phyloP scores from a whole-genome alignment of 2,797 vertebrate species.

The Carcharodon carcharias region DNA sequence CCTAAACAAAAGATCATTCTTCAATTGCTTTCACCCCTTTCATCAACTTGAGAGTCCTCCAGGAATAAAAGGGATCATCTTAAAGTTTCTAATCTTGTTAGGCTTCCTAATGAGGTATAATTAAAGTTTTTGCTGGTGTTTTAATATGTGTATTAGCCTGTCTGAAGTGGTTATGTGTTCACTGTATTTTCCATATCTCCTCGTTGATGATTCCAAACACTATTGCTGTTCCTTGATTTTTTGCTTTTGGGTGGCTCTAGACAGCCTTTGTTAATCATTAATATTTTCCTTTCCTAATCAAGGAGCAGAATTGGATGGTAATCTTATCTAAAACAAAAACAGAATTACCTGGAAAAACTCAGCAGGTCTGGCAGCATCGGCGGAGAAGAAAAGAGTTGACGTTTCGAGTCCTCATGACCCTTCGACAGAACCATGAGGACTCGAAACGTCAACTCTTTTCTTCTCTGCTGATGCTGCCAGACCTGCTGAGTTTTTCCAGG shows the following conservation, averaged over 20 bases:
- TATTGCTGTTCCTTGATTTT: not conserved
- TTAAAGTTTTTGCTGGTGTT: not conserved
- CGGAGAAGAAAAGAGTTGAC: no score
- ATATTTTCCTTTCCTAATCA: not conserved
- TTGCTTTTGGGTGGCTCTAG: not conserved
- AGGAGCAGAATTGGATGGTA: not conserved
- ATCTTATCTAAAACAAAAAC: not conserved
- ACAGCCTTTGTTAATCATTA: not conserved
- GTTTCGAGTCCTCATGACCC: no score
- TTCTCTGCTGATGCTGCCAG: no score
- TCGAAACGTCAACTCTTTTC: no score
- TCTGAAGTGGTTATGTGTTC: not conserved
- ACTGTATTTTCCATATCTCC: not conserved
- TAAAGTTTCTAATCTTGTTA: not conserved
- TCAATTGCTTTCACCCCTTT: not conserved
- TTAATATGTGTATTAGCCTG: not conserved
- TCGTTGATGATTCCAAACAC: not conserved
- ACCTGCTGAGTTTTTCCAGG: no score
- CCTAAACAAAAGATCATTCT: slow-evolving; percentile 3
- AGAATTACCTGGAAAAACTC: no score
- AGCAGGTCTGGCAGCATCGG: no score
- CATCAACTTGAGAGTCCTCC: not conserved
- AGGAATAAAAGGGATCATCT: not conserved
- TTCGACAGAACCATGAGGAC: no score
- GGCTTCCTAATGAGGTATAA: not conserved